A percentile compares a stretch with the other conserved stretches of the same genome.
Evolutionary conservation across 2,888 invertebrate genomes (phyloP).

Genomic region (Brachyptera putata): DNA sequence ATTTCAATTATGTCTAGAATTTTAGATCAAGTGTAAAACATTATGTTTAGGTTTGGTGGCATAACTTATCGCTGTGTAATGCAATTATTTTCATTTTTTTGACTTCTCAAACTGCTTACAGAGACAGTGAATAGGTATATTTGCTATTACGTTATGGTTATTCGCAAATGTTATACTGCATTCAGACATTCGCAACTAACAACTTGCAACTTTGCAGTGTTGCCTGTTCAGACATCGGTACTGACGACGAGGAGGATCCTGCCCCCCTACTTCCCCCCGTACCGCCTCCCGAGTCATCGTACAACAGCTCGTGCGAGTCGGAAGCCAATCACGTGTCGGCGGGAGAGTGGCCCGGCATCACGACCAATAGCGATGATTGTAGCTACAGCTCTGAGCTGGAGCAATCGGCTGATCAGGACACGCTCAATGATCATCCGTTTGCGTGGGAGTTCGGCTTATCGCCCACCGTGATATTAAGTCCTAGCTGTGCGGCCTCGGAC

Average conservation of each 20-base stretch:
- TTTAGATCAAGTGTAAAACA: too few species aligned
- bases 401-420: slow-evolving; percentile 48
- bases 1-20: too few species aligned
- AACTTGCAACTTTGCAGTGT: too few species aligned
- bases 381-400: slow-evolving; percentile 77
- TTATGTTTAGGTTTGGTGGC: too few species aligned
- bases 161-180: too few species aligned
- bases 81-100: too few species aligned
- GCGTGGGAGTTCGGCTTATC: slow-evolving; percentile 53
- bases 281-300: slow-evolving; percentile 38
- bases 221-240: background rate
- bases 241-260: background rate
- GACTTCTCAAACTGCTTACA: too few species aligned
- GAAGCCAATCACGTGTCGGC: slow-evolving; percentile 57
- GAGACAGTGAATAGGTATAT: too few species aligned
- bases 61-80: too few species aligned
- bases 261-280: background rate
- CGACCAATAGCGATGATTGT: slow-evolving; percentile 83
- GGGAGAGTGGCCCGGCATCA: slow-evolving; percentile 81
- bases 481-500: slow-evolving; percentile 64
- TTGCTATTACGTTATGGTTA: too few species aligned
- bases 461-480: slow-evolving; percentile 69
- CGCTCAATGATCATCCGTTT: slow-evolving; percentile 51
- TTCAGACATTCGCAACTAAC: too few species aligned
- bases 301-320: slow-evolving; percentile 48